phyloP scores from a whole-genome alignment of 2,797 vertebrate species.

The Dendrocincla fuliginosa region DNA sequence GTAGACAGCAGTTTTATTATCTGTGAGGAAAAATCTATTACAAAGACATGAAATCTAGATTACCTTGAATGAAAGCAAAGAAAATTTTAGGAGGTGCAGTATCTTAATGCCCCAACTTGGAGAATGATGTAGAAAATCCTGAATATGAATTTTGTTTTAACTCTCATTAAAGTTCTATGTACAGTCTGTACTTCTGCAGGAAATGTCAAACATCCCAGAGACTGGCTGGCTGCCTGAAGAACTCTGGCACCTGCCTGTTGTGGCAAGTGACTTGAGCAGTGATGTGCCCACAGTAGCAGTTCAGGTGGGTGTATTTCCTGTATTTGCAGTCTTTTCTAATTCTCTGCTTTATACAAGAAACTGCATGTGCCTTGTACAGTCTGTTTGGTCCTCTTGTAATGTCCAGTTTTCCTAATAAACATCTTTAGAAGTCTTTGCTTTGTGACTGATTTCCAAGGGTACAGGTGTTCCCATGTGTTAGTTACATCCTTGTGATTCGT shows the following conservation, averaged over 20 bases:
- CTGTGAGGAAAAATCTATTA: background rate
- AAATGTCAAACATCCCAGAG: background rate
- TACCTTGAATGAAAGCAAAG: background rate
- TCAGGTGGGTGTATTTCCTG: constrained; percentile 52
- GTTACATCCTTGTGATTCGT: background rate
- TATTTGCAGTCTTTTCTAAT: background rate
- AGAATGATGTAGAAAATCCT: background rate
- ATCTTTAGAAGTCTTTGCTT: constrained; percentile 46
- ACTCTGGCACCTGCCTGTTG: background rate
- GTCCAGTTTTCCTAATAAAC: constrained; percentile 59
- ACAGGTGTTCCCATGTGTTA: background rate
- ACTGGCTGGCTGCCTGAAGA: background rate
- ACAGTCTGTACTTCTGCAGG: constrained; percentile 6
- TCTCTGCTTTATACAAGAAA: background rate
- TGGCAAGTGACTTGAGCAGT: background rate
- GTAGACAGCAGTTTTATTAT: background rate
- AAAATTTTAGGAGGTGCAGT: background rate
- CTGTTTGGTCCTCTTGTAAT: constrained; percentile 42
- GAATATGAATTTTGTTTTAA: background rate
- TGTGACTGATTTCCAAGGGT: constrained; percentile 56
- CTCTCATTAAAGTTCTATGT: background rate
- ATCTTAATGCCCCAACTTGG: background rate
- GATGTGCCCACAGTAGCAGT: background rate
- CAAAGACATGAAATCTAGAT: background rate
- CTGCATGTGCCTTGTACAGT: background rate